A percentile compares a stretch with the other conserved stretches of the same genome.
phyloP scores from a whole-genome alignment of 1,140 invertebrate species.

The Pectinophora gossypiella region DNA sequence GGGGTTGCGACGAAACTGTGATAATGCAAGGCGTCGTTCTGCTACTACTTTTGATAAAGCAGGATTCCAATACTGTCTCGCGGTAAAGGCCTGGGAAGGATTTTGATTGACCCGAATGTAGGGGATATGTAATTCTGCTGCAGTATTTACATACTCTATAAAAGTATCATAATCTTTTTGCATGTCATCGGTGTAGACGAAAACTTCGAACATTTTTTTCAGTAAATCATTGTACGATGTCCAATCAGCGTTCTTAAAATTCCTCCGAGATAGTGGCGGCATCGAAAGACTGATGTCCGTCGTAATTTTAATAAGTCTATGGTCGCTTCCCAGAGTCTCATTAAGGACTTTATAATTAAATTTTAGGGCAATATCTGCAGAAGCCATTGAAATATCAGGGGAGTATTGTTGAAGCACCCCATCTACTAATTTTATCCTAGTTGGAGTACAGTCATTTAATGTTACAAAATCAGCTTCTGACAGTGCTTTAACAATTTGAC shows the following conservation, averaged over 20 bases:
- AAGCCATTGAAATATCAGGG: constrained; percentile 3
- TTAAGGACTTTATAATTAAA: background rate
- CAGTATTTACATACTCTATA: background rate
- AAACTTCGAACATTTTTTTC: background rate
- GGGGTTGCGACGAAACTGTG: background rate
- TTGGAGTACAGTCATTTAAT: background rate
- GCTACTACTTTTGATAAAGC: background rate
- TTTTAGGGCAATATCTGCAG: constrained; percentile 5
- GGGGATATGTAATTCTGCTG: background rate
- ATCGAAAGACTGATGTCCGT: no score
- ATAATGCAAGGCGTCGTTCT: background rate
- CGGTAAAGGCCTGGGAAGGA: background rate
- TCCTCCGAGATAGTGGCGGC: no score
- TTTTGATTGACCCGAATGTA: background rate
- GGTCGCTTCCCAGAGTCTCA: constrained; percentile 8
- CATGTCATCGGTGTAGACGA: background rate
- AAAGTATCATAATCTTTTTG: background rate
- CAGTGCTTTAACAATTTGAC: background rate
- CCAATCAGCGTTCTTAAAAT: background rate
- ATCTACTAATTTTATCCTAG: background rate
- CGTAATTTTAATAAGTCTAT: background rate
- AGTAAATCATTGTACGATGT: background rate
- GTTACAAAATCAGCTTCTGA: background rate
- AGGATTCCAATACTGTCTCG: background rate
- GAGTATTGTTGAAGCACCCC: background rate